Evolutionary conservation across 2,888 invertebrate species (phyloP).

Genomic region (Stenodera caucasica): DNA sequence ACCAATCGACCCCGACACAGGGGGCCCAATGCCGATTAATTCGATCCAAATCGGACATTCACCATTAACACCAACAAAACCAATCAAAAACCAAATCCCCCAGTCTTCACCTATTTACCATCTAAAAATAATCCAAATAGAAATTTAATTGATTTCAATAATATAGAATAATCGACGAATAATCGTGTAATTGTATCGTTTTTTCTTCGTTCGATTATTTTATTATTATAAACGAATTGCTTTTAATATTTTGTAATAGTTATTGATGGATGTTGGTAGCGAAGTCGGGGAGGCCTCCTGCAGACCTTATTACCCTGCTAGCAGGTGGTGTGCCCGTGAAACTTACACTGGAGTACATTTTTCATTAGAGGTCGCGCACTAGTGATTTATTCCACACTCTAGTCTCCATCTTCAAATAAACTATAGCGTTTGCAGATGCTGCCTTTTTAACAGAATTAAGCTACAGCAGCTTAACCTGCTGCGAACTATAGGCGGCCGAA

Average conservation of each 20-base stretch:
- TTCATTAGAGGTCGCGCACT: constrained; percentile 43
- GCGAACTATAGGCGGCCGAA: constrained; percentile 41
- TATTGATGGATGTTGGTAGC: constrained; percentile 55
- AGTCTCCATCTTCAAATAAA: constrained; percentile 21
- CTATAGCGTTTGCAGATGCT: constrained; percentile 36
- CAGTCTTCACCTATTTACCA: too few relatives aligned
- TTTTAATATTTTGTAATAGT: constrained; percentile 50
- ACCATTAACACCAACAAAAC: background rate
- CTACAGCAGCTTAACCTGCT: constrained; percentile 44
- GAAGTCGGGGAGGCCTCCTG: constrained; percentile 48
- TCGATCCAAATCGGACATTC: constrained; percentile 21
- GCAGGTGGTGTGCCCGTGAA: constrained; percentile 50
- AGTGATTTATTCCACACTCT: constrained; percentile 42
- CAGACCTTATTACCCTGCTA: constrained; percentile 53
- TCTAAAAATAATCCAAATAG: too few relatives aligned
- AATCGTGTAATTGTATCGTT: background rate
- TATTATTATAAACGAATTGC: constrained; percentile 30
- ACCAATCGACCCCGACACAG: constrained; percentile 43
- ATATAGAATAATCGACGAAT: background rate
- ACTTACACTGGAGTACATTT: constrained; percentile 46
- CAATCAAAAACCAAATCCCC: background rate
- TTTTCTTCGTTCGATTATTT: background rate
- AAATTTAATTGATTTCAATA: too few relatives aligned
- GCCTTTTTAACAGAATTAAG: constrained; percentile 46
- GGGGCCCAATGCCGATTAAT: constrained; percentile 36